Evolutionary conservation across 2,797 vertebrate genomes (phyloP).

Genomic region (Malurus splendens): DNA sequence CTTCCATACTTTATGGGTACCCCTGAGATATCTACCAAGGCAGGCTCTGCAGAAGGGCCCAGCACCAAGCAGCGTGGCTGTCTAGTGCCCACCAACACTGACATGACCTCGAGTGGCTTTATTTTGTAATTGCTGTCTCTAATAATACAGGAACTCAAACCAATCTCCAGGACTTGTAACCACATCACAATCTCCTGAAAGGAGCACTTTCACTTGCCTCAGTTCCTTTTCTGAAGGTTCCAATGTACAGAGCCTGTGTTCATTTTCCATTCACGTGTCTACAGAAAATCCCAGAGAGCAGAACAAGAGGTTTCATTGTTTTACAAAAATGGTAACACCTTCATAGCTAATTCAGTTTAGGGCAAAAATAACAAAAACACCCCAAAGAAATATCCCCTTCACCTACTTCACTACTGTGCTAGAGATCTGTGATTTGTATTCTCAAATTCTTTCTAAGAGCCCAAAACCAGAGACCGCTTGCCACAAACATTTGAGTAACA

Average conservation of each 20-base stretch:
- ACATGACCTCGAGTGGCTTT: background rate
- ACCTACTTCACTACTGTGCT: background rate
- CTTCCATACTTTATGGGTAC: background rate
- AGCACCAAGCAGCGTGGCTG: background rate
- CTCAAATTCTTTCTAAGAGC: background rate
- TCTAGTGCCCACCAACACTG: background rate
- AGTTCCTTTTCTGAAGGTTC: background rate
- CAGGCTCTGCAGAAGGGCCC: background rate
- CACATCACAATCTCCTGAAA: background rate
- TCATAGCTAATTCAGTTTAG: background rate
- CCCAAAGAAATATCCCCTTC: rapidly evolving
- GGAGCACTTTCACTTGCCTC: background rate
- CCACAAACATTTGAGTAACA: background rate
- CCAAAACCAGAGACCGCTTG: background rate
- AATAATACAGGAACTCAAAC: background rate
- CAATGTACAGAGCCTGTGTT: background rate
- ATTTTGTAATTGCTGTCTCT: background rate
- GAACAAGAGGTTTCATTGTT: background rate
- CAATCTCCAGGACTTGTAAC: background rate
- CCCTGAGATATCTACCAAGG: background rate
- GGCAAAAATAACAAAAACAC: background rate
- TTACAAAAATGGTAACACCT: background rate
- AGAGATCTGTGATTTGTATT: background rate
- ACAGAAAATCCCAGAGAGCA: background rate
- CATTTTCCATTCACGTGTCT: background rate